Evolutionary conservation across 2,113 vertebrate species (phyloP).

Genomic region (Gymnarchus niloticus): DNA sequence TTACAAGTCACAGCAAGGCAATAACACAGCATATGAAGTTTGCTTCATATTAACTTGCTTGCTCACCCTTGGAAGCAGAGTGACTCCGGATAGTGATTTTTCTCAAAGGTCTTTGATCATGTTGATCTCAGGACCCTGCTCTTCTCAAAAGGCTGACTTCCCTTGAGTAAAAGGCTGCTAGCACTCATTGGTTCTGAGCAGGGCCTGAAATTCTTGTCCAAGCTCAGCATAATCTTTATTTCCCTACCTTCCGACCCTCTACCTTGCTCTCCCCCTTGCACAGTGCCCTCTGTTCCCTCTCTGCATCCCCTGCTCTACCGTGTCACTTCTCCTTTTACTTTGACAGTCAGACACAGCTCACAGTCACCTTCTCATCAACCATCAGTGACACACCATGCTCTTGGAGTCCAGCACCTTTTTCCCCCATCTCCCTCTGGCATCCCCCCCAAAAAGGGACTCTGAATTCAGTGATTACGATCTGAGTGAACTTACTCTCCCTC

Average conservation of each 20-base stretch:
- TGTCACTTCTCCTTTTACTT: background rate
- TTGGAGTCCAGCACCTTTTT: background rate
- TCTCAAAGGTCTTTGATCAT: background rate
- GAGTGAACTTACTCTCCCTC: constrained; percentile 20
- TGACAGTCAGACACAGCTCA: background rate
- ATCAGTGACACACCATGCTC: background rate
- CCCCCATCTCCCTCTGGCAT: background rate
- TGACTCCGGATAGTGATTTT: background rate
- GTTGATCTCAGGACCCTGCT: background rate
- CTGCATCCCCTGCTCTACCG: background rate
- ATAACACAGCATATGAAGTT: background rate
- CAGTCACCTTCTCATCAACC: background rate
- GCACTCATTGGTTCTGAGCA: background rate
- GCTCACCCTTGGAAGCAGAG: background rate
- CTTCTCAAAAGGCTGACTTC: constrained; percentile 1
- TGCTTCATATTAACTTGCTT: background rate
- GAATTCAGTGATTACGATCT: constrained; percentile 29
- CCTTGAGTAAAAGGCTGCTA: background rate
- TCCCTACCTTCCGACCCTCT: background rate
- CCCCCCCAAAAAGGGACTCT: background rate
- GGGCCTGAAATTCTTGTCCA: background rate
- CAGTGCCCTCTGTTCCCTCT: background rate
- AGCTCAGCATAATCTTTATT: background rate
- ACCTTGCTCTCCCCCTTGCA: background rate
- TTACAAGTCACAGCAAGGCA: background rate